These are phyloP conservation scores for Takifugu bimaculatus DNA, from an alignment of 2,113 vertebrate species.

Conservation along the genomic window DNA sequence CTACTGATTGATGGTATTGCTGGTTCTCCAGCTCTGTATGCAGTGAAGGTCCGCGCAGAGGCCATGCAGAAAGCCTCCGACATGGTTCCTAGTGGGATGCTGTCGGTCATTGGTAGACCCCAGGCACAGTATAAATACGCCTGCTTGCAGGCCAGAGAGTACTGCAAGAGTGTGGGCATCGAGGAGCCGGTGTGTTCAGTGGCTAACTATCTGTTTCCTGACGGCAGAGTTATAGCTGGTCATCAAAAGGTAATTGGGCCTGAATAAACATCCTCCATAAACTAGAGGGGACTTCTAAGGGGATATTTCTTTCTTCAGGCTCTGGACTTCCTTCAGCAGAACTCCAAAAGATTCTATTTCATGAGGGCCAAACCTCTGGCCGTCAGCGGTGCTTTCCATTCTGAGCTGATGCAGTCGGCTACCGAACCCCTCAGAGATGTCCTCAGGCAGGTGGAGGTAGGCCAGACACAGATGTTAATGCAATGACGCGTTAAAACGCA, in stretches of 20 bases:
- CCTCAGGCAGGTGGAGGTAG: constrained; percentile 72
- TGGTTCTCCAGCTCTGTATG: constrained; percentile 78
- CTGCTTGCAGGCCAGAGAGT: constrained; percentile 82
- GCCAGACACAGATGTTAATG: neutral
- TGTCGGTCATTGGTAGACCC: constrained; percentile 80
- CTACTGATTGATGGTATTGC: neutral
- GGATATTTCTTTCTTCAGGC: constrained; percentile 70
- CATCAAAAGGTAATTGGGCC: constrained; percentile 79
- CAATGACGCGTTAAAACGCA: neutral
- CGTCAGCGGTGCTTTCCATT: constrained; percentile 93
- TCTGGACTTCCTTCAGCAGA: constrained; percentile 85
- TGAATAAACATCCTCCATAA: neutral
- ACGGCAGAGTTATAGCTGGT: constrained; percentile 90
- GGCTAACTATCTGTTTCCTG: constrained; percentile 90
- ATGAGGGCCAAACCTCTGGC: constrained; percentile 76
- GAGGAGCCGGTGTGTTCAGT: constrained; percentile 83
- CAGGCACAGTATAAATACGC: constrained; percentile 79
- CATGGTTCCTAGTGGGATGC: constrained; percentile 84
- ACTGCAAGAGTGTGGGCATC: constrained; percentile 82
- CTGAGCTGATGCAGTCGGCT: constrained; percentile 83
- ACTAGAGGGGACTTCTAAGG: no score
- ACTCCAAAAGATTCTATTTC: constrained; percentile 78
- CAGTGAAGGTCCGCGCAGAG: constrained; percentile 88
- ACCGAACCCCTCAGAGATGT: constrained; percentile 75
- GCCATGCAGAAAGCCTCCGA: constrained; percentile 91